These are phyloP conservation scores for Clarias laeviceps DNA, from an alignment of 2,797 vertebrate species.

Conservation along the genomic window DNA sequence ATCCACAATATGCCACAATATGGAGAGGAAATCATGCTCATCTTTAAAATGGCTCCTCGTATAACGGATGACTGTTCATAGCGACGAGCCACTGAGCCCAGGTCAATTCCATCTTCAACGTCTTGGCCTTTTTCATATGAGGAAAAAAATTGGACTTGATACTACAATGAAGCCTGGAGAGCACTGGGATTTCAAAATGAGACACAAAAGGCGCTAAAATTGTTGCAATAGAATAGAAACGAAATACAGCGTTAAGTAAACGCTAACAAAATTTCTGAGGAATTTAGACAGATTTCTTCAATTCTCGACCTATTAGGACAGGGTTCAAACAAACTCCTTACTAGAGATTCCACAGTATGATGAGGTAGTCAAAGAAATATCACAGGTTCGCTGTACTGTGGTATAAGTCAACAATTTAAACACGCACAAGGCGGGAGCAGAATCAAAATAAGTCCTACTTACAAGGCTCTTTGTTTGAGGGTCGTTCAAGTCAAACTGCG, in stretches of 20 bases:
- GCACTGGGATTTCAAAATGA: neutral
- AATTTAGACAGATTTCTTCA: neutral
- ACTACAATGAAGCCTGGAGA: neutral
- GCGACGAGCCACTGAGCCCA: conserved; percentile 9
- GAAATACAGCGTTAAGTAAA: neutral
- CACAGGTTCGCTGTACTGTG: neutral
- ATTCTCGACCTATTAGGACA: neutral
- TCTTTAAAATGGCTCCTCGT: conserved; percentile 39
- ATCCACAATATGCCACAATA: conserved; percentile 50
- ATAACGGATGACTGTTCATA: conserved; percentile 37
- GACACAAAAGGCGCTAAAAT: neutral
- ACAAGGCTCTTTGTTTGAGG: neutral
- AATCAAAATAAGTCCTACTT: too few species aligned
- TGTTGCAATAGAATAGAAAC: neutral
- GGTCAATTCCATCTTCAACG: conserved; percentile 35
- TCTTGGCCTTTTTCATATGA: neutral
- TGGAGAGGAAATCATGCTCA: conserved; percentile 48
- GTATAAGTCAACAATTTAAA: neutral
- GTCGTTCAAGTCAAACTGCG: too few species aligned
- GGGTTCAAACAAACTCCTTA: neutral
- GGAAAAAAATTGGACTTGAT: neutral
- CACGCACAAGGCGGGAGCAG: neutral
- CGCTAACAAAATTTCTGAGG: neutral
- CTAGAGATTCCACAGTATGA: neutral
- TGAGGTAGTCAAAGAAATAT: neutral